Base-by-base conservation (phyloP, 2,797 vertebrate species). In the Aulostomus chinensis region DNA sequence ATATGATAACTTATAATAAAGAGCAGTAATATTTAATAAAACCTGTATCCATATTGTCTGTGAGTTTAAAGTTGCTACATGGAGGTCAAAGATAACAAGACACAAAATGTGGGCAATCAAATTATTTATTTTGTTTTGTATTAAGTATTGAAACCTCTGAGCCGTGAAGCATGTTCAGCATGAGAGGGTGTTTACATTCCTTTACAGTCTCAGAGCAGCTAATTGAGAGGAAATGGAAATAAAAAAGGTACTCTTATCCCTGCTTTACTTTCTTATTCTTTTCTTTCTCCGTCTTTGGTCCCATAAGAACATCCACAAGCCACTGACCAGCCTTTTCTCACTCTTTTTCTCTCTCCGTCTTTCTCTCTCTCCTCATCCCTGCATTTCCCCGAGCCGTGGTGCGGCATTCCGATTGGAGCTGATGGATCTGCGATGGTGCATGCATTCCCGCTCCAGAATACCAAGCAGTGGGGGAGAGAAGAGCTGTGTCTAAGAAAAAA, bases 391-490 rank as follows among this genome's bases (percentile, higher is more conserved):
- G 42, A 85, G 82, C 66, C 67, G 68, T 84, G 81, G 84, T 79
- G 83, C 56, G 14, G 88, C 80, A 87, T 88, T 83, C 76, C 61
- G 45, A 89, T 84, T 36, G 76, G 53, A 82, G 76, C 81, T 87
- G 88, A 92, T 86, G 83, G 88, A 89, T 90, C 83, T 84, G 76
- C 52, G 78, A 85, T 88, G 86, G 70, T 80, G 84, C 79, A 86
- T 84, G 81, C 73, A 51, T 80, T 83, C 66, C 78, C 56, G 38
- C 78, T 72, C 76, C 73, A 58, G 89, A 88, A 91, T 91, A 91
- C 84, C 85, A 90, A 90, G 78, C 85, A 90, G 90, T 38, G 50
- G 26, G 35, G 74, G 77, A n/a, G 72, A 76, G 63, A 62, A 73
- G 80, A 53, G 66, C 71, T 7, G 68, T 86, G 85, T 82, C 79